phyloP scores from a whole-genome alignment of 2,113 vertebrate species.

The Phaethornis superciliosus region DNA sequence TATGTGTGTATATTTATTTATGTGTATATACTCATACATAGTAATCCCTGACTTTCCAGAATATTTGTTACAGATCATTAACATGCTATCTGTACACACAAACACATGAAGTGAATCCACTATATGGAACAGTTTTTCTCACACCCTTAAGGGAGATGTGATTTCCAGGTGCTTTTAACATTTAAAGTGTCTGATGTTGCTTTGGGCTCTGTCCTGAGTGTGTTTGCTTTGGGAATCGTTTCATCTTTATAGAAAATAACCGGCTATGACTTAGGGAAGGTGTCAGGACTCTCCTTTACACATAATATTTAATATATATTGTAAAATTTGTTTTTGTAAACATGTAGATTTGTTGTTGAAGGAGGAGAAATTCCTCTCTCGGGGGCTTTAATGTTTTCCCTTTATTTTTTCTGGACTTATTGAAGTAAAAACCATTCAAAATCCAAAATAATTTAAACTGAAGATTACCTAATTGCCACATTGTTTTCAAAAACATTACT shows the following conservation, averaged over 20 bases:
- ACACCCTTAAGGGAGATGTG: not conserved
- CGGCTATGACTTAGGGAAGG: not conserved
- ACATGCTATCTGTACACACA: not conserved
- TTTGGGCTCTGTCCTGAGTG: not conserved
- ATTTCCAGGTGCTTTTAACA: not conserved
- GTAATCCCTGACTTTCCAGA: not conserved
- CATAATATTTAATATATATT: not conserved
- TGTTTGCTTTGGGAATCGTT: not conserved
- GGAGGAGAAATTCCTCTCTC: not conserved
- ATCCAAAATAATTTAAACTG: not conserved
- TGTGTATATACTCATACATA: not conserved
- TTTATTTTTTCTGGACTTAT: not conserved
- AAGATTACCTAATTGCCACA: not conserved
- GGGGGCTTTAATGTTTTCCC: fast-evolving
- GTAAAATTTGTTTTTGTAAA: not conserved
- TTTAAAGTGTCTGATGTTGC: not conserved
- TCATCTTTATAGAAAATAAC: not conserved
- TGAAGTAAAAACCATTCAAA: not conserved
- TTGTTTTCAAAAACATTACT: not conserved
- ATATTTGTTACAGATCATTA: not conserved
- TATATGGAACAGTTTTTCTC: not conserved
- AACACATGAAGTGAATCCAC: not conserved
- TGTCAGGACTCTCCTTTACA: not conserved
- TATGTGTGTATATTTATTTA: too few relatives aligned
- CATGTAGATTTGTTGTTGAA: not conserved